These are phyloP conservation scores for Halcyon leucocephala DNA, from an alignment of 2,797 vertebrate species.

Conservation along the genomic window DNA sequence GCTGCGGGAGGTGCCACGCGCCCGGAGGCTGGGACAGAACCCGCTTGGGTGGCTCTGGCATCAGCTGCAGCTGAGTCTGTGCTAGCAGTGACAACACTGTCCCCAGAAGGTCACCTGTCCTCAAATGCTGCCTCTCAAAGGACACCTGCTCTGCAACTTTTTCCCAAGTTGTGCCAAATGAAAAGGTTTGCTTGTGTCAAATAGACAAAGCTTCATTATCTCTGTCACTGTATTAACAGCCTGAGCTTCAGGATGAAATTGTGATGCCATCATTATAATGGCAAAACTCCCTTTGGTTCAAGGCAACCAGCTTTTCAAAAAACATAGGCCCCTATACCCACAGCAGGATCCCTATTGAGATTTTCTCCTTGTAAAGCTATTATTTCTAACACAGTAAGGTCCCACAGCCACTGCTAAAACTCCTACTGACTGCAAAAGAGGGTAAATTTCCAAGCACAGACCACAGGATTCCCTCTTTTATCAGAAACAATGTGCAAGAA, in stretches of 20 bases:
- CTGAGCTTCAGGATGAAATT: background rate
- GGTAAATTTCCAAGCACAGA: background rate
- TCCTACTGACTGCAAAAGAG: background rate
- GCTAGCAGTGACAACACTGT: background rate
- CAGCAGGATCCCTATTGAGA: background rate
- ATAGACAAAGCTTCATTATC: background rate
- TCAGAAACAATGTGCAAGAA: background rate
- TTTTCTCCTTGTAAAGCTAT: background rate
- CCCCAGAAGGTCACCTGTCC: slow-evolving; percentile 8
- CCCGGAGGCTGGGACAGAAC: background rate
- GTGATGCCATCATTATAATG: background rate
- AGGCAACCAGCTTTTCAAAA: background rate
- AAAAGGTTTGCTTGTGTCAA: background rate
- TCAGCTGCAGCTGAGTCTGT: background rate
- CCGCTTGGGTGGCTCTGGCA: slow-evolving; percentile 4
- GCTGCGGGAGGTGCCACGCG: fast-evolving
- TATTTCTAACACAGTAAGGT: background rate
- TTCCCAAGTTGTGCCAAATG: background rate
- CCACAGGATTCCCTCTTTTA: background rate
- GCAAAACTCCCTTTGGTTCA: background rate
- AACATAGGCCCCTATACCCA: background rate
- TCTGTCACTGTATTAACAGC: background rate
- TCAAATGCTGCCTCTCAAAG: background rate
- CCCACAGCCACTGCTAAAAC: background rate
- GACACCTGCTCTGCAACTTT: background rate